Conservation (phyloP, 2,113 vertebrate species). For the Helogale parvula region DNA sequence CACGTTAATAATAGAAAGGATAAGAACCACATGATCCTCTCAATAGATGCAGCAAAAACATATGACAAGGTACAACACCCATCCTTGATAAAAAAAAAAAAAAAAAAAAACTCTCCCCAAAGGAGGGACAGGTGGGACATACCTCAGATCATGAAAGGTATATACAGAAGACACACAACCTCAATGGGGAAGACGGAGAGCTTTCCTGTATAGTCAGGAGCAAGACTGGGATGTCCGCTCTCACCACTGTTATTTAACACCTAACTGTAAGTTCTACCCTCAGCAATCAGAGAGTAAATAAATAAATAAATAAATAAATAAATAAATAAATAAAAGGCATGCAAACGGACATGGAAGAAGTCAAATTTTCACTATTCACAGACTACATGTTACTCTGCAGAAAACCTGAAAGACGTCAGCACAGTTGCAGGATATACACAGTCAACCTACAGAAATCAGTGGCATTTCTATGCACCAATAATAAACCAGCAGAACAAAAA, state of each 20-base stretch:
- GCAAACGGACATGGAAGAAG: not conserved
- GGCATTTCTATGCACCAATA: not conserved
- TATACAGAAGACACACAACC: not conserved
- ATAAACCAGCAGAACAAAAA: not conserved
- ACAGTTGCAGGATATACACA: not conserved
- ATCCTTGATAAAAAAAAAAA: not conserved
- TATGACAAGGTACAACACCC: not conserved
- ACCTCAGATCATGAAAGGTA: not conserved
- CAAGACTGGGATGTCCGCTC: not conserved
- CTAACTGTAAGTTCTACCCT: not conserved
- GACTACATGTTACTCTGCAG: not conserved
- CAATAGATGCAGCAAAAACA: not conserved
- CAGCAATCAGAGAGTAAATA: not conserved
- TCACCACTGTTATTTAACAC: not conserved
- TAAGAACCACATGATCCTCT: not conserved
- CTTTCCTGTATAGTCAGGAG: not conserved
- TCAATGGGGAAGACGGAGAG: not conserved
- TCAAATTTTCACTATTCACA: not conserved
- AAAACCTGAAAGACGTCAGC: not conserved
- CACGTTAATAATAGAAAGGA: not conserved
- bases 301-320: no score
- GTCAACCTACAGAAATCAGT: not conserved
- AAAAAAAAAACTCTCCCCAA: not conserved
- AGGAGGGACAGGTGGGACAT: not conserved
- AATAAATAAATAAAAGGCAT: not conserved